A percentile compares a stretch with the other conserved stretches of the same genome.
Conservation (phyloP, 1,140 invertebrate species). For the Bombus impatiens region DNA sequence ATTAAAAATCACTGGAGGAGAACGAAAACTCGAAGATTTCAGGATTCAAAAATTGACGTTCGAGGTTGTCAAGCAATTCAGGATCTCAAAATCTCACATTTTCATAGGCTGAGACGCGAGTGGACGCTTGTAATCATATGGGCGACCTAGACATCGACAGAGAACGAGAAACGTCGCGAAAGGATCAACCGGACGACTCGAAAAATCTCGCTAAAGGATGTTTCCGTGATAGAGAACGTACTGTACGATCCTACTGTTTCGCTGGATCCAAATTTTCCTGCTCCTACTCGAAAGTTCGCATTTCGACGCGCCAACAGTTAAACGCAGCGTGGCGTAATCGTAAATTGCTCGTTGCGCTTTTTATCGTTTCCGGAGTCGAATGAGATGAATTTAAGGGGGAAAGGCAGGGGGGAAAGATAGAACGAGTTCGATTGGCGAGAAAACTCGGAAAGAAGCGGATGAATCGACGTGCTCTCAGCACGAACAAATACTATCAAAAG, state of each 20-base stretch:
- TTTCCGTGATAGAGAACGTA: not conserved
- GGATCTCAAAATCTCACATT: not conserved
- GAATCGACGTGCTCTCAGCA: not conserved
- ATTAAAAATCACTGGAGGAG: no score
- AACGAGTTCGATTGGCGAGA: not conserved
- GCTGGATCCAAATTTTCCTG: not conserved
- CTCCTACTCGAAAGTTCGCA: not conserved
- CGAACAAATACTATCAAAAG: not conserved
- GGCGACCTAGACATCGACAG: no score
- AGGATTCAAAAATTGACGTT: no score
- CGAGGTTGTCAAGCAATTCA: no score
- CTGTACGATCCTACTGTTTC: not conserved
- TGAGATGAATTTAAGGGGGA: not conserved
- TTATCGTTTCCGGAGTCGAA: conserved; percentile 1
- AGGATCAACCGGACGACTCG: not conserved
- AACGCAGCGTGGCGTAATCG: conserved; percentile 3
- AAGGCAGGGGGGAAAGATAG: no score
- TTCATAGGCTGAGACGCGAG: not conserved
- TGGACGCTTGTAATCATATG: not conserved
- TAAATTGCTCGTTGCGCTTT: conserved; percentile 21
- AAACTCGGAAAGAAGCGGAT: not conserved
- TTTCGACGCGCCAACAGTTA: conserved; percentile 1
- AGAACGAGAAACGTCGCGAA: not conserved
- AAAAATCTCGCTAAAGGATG: conserved; percentile 28
- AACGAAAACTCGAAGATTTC: no score